Conservation (phyloP, 2,888 invertebrate species). For the Drosophila bunnanda region DNA sequence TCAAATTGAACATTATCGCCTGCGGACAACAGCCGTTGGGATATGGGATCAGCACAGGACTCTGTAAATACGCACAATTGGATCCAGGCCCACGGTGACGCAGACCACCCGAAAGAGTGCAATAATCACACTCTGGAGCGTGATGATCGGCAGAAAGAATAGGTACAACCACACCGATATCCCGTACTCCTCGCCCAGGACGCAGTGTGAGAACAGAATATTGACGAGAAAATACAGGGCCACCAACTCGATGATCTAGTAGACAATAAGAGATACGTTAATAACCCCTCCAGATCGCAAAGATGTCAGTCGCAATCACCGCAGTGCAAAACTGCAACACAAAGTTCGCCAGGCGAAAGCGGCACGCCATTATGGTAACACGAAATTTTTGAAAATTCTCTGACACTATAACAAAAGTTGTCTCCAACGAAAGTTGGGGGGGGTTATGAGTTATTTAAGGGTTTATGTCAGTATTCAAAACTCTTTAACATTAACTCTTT, state of each 20-base stretch:
- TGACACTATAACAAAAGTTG: conserved; percentile 46
- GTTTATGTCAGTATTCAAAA: too few relatives aligned
- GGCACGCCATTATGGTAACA: conserved; percentile 52
- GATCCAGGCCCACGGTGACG: conserved; percentile 65
- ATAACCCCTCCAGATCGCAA: not conserved
- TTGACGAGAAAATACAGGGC: conserved; percentile 37
- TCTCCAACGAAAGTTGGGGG: conserved; percentile 5
- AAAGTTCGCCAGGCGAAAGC: conserved; percentile 59
- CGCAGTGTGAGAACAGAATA: conserved; percentile 51
- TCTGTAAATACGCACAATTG: conserved; percentile 57
- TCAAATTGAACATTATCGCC: conserved; percentile 60
- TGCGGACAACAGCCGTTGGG: conserved; percentile 26
- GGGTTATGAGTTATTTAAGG: not conserved
- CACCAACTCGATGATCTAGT: conserved; percentile 54
- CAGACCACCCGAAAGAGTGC: conserved; percentile 43
- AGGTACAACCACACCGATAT: conserved; percentile 45
- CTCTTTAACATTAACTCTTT: not conserved
- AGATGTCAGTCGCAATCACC: conserved; percentile 45
- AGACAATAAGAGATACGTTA: conserved; percentile 1
- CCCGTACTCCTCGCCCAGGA: conserved; percentile 56
- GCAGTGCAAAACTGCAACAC: conserved; percentile 43
- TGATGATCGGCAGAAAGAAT: conserved; percentile 53
- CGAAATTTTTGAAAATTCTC: conserved; percentile 32
- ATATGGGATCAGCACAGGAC: not conserved
- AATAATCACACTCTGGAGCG: conserved; percentile 42